These are phyloP conservation scores for Bhutanitis thaidina DNA, from an alignment of 2,888 invertebrate species.

Conservation along the genomic window DNA sequence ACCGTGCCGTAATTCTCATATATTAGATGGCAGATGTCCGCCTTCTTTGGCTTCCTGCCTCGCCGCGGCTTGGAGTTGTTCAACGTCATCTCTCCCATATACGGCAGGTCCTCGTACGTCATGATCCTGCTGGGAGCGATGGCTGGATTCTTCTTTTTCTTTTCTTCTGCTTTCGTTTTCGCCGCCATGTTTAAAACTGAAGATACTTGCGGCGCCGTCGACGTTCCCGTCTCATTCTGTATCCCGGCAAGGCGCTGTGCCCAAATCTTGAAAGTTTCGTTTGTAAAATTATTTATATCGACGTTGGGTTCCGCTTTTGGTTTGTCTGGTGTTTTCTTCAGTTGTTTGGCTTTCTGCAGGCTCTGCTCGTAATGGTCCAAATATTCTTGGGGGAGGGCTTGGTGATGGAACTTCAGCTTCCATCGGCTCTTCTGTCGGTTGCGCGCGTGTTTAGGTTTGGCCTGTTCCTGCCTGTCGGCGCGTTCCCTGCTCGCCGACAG, in stretches of 20 bases:
- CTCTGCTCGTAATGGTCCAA: slow-evolving; percentile 89
- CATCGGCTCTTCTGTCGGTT: slow-evolving; percentile 83
- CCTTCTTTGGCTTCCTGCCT: slow-evolving; percentile 94
- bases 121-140: slow-evolving; percentile 75
- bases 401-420: slow-evolving; percentile 90
- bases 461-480: slow-evolving; percentile 47
- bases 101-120: slow-evolving; percentile 91
- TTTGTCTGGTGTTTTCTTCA: slow-evolving; percentile 50
- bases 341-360: slow-evolving; percentile 73
- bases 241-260: slow-evolving; percentile 86
- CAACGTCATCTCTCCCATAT: slow-evolving; percentile 95
- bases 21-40: slow-evolving; percentile 94
- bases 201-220: slow-evolving; percentile 42
- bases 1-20: slow-evolving; percentile 95
- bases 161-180: slow-evolving; percentile 52
- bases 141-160: slow-evolving; percentile 59
- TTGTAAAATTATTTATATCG: slow-evolving; percentile 68
- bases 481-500: slow-evolving; percentile 66
- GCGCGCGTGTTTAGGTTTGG: slow-evolving; percentile 57
- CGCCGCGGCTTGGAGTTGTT: slow-evolving; percentile 92
- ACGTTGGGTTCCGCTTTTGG: slow-evolving; percentile 59
- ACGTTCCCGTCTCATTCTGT: slow-evolving; percentile 77
- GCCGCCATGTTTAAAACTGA: slow-evolving; percentile 43
- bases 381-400: slow-evolving; percentile 88
- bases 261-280: slow-evolving; percentile 87